Evolutionary conservation across 2,888 invertebrate species (phyloP).

Genomic region (Holacanthella duospinosa): DNA sequence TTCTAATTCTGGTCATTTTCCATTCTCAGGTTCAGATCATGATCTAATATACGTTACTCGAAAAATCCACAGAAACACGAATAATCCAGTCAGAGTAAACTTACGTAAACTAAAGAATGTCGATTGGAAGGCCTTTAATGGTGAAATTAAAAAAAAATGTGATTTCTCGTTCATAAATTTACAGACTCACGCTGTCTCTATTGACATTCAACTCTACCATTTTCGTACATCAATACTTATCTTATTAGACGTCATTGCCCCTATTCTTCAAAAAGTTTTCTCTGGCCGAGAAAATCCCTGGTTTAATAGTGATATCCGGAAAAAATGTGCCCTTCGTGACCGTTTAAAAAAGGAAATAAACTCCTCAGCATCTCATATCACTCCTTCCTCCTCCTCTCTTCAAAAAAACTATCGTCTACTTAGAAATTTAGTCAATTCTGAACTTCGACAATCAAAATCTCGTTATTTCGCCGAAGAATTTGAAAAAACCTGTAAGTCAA

Average conservation of each 20-base stretch:
- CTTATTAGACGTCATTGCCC: neutral
- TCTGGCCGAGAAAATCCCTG: neutral
- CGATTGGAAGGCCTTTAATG: too few relatives aligned
- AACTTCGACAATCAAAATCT: neutral
- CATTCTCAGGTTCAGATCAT: neutral
- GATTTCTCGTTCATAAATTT: too few relatives aligned
- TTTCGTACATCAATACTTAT: neutral
- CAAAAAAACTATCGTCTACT: neutral
- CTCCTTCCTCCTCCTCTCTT: too few relatives aligned
- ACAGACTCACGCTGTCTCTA: too few relatives aligned
- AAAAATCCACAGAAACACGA: too few relatives aligned
- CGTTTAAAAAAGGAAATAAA: too few relatives aligned
- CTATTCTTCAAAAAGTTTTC: neutral
- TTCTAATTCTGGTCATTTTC: neutral
- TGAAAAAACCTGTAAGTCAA: neutral
- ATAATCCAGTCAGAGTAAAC: too few relatives aligned
- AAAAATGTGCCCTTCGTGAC: too few relatives aligned
- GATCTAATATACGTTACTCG: neutral
- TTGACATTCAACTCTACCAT: neutral
- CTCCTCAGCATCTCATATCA: too few relatives aligned
- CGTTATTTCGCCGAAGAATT: neutral
- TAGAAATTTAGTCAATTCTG: neutral
- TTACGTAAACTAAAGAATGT: too few relatives aligned
- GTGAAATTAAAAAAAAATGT: too few relatives aligned
- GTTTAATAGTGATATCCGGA: neutral